These are phyloP conservation scores for Anarsia innoxiella DNA, from an alignment of 2,888 invertebrate genomes.

Conservation along the genomic window DNA sequence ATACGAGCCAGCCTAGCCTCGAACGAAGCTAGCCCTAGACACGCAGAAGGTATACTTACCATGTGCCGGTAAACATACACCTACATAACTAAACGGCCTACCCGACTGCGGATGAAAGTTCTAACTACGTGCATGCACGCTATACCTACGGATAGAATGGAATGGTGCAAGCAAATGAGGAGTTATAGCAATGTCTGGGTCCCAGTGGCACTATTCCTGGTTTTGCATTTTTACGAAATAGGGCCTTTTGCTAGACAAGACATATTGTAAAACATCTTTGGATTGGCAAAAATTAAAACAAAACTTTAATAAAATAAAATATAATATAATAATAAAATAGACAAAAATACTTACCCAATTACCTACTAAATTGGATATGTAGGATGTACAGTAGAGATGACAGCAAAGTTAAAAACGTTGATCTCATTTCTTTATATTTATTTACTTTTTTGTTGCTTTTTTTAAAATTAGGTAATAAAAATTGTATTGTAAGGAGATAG, in stretches of 20 bases:
- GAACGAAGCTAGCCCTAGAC: constrained; percentile 26
- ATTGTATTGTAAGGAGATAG: too few relatives aligned
- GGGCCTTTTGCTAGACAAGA: constrained; percentile 29
- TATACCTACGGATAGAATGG: neutral
- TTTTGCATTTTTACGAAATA: constrained; percentile 33
- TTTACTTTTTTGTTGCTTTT: too few relatives aligned
- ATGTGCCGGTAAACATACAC: constrained; percentile 31
- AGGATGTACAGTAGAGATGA: too few relatives aligned
- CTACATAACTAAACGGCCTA: constrained; percentile 19
- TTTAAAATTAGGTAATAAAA: too few relatives aligned
- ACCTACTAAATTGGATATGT: too few relatives aligned
- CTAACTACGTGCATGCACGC: neutral
- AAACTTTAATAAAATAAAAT: too few relatives aligned
- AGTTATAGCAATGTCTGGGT: constrained; percentile 27
- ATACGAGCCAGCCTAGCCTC: constrained; percentile 30
- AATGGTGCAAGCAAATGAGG: constrained; percentile 18
- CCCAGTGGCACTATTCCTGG: constrained; percentile 35
- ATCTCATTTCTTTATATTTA: too few relatives aligned
- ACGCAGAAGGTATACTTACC: constrained; percentile 24
- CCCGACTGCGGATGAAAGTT: constrained; percentile 17
- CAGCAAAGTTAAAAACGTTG: too few relatives aligned
- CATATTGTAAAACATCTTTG: constrained; percentile 27
- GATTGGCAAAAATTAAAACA: too few relatives aligned
- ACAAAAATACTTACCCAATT: too few relatives aligned
- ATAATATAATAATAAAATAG: too few relatives aligned